Evolutionary conservation across 2,888 invertebrate genomes (phyloP), one percentile per base, ranked within the genome.

Genomic region (Baccha elongata): DNA sequence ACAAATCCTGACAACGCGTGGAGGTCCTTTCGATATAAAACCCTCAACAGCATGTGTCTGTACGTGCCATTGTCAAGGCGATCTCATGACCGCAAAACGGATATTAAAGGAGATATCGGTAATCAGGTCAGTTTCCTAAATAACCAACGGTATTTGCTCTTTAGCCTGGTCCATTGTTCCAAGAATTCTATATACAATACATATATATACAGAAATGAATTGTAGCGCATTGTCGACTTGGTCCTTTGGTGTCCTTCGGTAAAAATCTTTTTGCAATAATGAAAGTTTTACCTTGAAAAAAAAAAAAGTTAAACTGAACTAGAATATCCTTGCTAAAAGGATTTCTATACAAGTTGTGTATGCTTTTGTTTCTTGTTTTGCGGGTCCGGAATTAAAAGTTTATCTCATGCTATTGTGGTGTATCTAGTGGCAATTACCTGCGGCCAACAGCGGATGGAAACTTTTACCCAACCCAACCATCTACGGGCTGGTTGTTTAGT

Each of bases 101-200:
- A 71, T 75, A 65, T 71, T 44, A 35, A 67, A 75, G 17, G 44
- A 58, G 75, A 52, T 76, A 71, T 72, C 76, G 65, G 69, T 81
- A 81, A 81, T 81, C 80, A 81, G 80, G 80, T 75, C 80, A 81
- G 71, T 75, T 81, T 81, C 71, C 75, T 71, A 75, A 58, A 71
- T 81, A 81, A 71, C 80, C 65, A 65, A 46, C 42, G 65, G 17
- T 81, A 81, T 76, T 81, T 71, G 75, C 71, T 62, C 65, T 67
- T 75, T 72, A 76, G 67, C 65, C 48, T 52, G 42, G 21, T 7
- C 50, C 64, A 74, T 80, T 80, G 74, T 80, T 64, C 48, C 42
- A 64, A 69, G 21, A 50, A 64, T 7, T 52, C 32, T 13, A n/a
- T 3, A 1, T 1, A 1, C 1, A 7, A 13, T 44, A 3, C n/a